Evolutionary conservation across 2,113 vertebrate genomes (phyloP).

Genomic region (Neodontobutis hainanensis): DNA sequence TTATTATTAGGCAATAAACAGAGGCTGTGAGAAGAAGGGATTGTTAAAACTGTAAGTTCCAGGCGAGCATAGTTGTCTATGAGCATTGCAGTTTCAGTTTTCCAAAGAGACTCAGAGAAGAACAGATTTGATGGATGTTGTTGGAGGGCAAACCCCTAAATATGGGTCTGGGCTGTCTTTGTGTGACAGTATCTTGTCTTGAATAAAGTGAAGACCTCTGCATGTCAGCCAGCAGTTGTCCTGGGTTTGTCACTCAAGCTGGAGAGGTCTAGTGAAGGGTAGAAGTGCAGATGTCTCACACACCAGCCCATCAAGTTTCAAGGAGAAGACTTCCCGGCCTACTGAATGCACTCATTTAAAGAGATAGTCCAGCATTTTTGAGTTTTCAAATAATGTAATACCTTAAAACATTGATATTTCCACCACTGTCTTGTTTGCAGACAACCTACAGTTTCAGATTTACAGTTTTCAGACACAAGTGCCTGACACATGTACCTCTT

Average conservation of each 20-base stretch:
- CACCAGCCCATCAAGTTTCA: conserved; percentile 19
- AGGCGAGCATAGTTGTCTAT: not conserved
- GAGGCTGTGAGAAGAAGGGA: too few species aligned
- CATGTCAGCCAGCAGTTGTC: conserved; percentile 28
- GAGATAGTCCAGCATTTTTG: not conserved
- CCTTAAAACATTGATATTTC: too few species aligned
- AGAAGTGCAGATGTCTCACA: not conserved
- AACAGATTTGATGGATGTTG: conserved; percentile 32
- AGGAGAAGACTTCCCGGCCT: conserved; percentile 9
- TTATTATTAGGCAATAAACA: too few species aligned
- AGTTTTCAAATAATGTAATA: not conserved
- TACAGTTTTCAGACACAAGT: too few species aligned
- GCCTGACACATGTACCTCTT: too few species aligned
- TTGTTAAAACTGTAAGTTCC: not conserved
- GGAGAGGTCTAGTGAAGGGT: conserved; percentile 22
- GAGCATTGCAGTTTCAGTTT: conserved; percentile 28
- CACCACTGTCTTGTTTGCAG: too few species aligned
- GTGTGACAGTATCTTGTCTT: conserved; percentile 38
- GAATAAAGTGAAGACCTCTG: conserved; percentile 28
- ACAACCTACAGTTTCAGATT: too few species aligned
- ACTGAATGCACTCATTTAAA: not conserved
- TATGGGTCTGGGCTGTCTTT: conserved; percentile 8
- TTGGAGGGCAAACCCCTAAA: not conserved
- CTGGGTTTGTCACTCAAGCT: conserved; percentile 45
- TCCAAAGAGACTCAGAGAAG: not conserved